These are phyloP conservation scores for Leuciscus waleckii DNA, from an alignment of 2,797 vertebrate species.

Conservation along the genomic window DNA sequence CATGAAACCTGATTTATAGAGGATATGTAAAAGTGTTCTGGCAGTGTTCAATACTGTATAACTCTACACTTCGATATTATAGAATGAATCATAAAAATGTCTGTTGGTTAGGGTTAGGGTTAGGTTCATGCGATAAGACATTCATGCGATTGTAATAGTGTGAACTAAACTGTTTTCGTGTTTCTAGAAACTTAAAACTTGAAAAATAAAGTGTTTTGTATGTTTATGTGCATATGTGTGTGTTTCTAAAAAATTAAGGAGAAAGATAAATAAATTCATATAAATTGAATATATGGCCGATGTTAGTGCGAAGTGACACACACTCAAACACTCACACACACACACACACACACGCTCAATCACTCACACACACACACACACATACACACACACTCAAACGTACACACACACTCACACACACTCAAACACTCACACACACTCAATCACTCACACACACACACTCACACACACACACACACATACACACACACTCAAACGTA, in stretches of 20 bases:
- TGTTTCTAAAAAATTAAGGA: neutral
- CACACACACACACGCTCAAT: neutral
- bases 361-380: no score
- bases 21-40: neutral
- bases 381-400: slow-evolving; percentile 41
- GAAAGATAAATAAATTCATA: neutral
- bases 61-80: neutral
- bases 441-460: neutral
- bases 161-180: neutral
- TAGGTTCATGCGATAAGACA: no score
- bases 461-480: neutral
- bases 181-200: neutral
- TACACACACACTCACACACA: neutral
- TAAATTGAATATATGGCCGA: neutral
- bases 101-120: no score
- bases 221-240: neutral
- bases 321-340: neutral
- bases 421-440: neutral
- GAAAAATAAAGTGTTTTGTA: neutral
- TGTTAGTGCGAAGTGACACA: slow-evolving; percentile 5
- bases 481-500: no score
- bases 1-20: neutral
- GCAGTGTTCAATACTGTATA: no score
- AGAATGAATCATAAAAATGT: neutral
- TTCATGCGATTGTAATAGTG: neutral